Percentiles rank a stretch among this genome's conserved stretches.
Evolutionary conservation across 2,888 invertebrate genomes (phyloP).

Genomic region (Calameuta pallipes): DNA sequence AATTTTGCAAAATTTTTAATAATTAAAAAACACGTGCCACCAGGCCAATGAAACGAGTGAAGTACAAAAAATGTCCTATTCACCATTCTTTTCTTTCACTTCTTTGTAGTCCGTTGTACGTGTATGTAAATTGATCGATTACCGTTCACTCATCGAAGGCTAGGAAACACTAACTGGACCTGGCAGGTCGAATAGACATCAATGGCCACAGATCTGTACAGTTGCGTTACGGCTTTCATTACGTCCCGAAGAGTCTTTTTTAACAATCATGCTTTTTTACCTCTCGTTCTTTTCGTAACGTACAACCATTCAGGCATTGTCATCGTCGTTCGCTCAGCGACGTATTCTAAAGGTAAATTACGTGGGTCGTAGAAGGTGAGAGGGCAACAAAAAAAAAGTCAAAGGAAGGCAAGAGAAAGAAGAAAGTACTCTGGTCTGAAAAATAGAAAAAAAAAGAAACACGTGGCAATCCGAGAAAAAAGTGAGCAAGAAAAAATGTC

Average conservation of each 20-base stretch:
- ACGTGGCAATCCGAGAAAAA: neutral
- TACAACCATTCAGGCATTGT: neutral
- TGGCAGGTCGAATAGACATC: neutral
- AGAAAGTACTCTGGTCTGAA: neutral
- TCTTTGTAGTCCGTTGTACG: neutral
- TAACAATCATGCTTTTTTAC: constrained; percentile 13
- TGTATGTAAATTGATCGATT: neutral
- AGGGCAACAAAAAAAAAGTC: neutral
- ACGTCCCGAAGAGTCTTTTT: neutral
- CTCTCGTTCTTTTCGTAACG: neutral
- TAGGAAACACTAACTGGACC: neutral
- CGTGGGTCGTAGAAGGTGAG: neutral
- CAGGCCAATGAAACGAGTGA: neutral
- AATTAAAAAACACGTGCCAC: neutral
- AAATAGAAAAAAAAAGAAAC: neutral
- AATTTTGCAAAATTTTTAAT: neutral
- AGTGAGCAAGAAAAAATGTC: neutral
- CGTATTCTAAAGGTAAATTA: neutral
- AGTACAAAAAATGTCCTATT: neutral
- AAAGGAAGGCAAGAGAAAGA: neutral
- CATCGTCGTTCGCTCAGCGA: neutral
- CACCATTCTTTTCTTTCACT: neutral
- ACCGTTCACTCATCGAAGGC: neutral
- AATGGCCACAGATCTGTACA: neutral
- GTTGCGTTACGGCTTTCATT: neutral